Conservation (phyloP, 2,113 vertebrate genomes). For the Serilophus lunatus region DNA sequence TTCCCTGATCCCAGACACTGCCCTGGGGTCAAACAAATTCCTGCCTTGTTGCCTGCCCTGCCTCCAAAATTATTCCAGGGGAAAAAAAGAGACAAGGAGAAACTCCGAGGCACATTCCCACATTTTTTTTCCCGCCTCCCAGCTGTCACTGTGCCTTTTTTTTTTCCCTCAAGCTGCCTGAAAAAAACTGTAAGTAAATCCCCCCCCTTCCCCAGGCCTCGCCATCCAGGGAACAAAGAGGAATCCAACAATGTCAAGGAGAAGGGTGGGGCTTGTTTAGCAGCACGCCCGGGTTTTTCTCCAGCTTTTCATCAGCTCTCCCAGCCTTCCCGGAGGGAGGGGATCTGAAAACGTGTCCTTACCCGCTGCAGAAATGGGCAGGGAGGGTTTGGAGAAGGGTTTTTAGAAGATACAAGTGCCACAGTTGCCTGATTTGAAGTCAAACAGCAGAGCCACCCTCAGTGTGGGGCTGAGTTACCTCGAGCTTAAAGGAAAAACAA, state of each 20-base stretch:
- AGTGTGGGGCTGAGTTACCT: neutral
- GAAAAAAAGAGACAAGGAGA: neutral
- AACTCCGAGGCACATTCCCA: constrained; percentile 10
- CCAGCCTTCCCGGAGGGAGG: constrained; percentile 56
- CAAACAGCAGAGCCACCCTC: neutral
- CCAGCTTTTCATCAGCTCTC: constrained; percentile 46
- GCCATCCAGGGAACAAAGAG: constrained; percentile 37
- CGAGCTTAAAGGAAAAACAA: neutral
- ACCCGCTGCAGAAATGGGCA: constrained; percentile 28
- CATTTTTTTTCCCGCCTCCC: neutral
- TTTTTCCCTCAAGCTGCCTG: neutral
- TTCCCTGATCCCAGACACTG: neutral
- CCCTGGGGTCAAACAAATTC: constrained; percentile 15
- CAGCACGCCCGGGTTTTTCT: neutral
- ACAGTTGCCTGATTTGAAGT: neutral
- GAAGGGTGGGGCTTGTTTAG: neutral
- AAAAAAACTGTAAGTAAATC: constrained; percentile 31
- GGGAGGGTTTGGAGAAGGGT: neutral
- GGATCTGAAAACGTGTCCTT: constrained; percentile 36
- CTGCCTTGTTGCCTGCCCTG: neutral
- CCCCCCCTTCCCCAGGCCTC: constrained; percentile 10
- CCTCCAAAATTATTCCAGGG: neutral
- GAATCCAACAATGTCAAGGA: constrained; percentile 29
- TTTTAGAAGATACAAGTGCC: neutral
- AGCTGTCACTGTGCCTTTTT: neutral